These are phyloP conservation scores for Enteromius trimaculatus DNA, from an alignment of 2,797 vertebrate species.

Conservation along the genomic window DNA sequence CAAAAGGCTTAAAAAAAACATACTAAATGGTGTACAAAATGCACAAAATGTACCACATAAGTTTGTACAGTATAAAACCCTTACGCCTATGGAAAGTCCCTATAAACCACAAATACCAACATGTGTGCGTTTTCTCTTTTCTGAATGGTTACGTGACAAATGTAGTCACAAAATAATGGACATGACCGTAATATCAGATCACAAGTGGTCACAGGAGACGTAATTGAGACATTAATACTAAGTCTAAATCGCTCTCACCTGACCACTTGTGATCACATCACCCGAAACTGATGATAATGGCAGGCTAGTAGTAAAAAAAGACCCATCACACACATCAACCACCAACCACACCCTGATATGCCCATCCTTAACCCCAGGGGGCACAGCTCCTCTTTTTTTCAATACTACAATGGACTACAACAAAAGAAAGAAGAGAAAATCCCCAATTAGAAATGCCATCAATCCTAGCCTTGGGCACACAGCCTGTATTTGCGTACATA, in stretches of 20 bases:
- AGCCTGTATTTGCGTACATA: neutral
- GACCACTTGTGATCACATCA: neutral
- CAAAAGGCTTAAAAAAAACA: too few relatives aligned
- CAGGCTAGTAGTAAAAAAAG: slow-evolving; percentile 2
- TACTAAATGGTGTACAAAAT: too few relatives aligned
- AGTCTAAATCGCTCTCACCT: neutral
- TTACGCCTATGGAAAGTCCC: too few relatives aligned
- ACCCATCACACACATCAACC: slow-evolving; percentile 1
- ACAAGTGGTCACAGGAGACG: neutral
- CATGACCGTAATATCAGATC: neutral
- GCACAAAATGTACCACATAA: too few relatives aligned
- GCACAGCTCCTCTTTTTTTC: slow-evolving; percentile 67
- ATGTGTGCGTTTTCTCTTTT: neutral
- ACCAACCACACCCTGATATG: slow-evolving; percentile 19
- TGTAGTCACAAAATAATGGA: neutral
- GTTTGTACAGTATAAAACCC: too few relatives aligned
- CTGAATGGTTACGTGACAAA: neutral
- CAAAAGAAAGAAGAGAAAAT: slow-evolving; percentile 48
- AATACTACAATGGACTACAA: slow-evolving; percentile 46
- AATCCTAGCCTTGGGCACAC: slow-evolving; percentile 49
- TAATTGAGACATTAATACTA: neutral
- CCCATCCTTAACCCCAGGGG: slow-evolving; percentile 58
- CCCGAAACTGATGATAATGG: neutral
- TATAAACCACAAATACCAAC: too few relatives aligned
- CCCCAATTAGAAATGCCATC: slow-evolving; percentile 44